Percentiles rank a stretch among this genome's conserved stretches.
Evolutionary conservation across 2,113 vertebrate species (phyloP).

Genomic region (Acanthisitta chloris): DNA sequence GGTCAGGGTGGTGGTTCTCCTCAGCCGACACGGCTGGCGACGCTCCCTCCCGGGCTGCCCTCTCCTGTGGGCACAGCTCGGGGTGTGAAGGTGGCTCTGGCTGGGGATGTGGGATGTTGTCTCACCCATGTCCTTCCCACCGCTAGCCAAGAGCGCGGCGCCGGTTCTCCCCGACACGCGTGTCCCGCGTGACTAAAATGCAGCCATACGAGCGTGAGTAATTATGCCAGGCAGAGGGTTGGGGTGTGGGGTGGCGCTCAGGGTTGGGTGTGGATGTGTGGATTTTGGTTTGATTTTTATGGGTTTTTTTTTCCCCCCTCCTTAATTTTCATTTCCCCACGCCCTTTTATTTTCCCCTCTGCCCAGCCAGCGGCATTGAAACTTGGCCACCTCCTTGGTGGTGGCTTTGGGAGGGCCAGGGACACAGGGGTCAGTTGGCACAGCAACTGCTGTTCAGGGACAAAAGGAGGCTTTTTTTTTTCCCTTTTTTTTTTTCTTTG

Average conservation of each 20-base stretch:
- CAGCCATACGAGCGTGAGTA: conserved; percentile 76
- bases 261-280: neutral
- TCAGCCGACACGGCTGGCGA: neutral
- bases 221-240: conserved; percentile 69
- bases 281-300: neutral
- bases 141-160: neutral
- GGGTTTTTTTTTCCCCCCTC: neutral
- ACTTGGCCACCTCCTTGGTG: neutral
- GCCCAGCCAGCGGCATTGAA: neutral
- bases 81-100: neutral
- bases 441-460: conserved; percentile 45
- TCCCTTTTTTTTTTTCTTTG: neutral
- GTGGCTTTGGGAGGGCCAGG: neutral
- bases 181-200: conserved; percentile 27
- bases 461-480: conserved; percentile 15
- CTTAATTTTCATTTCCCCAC: neutral
- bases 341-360: neutral
- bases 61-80: neutral
- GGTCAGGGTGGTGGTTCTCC: neutral
- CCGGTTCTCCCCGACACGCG: neutral
- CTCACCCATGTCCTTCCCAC: neutral
- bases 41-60: neutral
- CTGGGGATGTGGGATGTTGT: neutral
- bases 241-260: neutral
- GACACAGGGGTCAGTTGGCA: conserved; percentile 51